Evolutionary conservation across 2,113 vertebrate species (phyloP), one percentile per base, ranked within the genome.

Genomic region (Willisornis vidua): DNA sequence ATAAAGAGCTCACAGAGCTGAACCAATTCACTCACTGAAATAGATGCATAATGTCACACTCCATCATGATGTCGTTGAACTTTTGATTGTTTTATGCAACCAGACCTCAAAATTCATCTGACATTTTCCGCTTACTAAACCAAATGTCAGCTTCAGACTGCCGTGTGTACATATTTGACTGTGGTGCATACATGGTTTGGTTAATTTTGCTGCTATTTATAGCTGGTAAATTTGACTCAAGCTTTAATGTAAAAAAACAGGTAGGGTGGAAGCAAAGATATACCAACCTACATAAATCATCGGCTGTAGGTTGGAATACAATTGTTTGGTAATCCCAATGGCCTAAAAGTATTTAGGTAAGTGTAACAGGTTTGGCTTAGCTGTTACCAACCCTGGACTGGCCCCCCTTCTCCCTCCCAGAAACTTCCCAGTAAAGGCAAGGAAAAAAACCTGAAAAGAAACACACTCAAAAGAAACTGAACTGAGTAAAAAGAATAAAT

Each of bases 281-380:
- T 3, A 45, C 7, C 11, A 14, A 23, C 16, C 12, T 52, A 31
- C 39, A 71, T 63, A 55, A 72, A 39, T 28, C 5, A 7, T 3
- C 17, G 13, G 6, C 9, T 71, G 11, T 16, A 62, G 0, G 3
- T 70, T 75, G 4, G 18, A 31, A 39, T 46, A 19, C 19, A 23
- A 1, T 48, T 71, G 3, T 7, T 82, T 90, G 23, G 52, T 2
- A 1, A 2, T 49, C 48, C 33, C 7, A 18, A 0, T 26, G 18
- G 13, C n/a, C 4, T 55, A 24, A 10, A 37, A 22, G 0, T 35
- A 22, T 45, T 55, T 15, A 31, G 6, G 33, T 19, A n/a, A n/a
- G n/a, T n/a, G n/a, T n/a, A n/a, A n/a, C n/a, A n/a, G n/a, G n/a
- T n/a, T n/a, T n/a, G n/a, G n/a, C n/a, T n/a, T n/a, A n/a, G n/a